Evolutionary conservation across 2,113 vertebrate genomes (phyloP).

Genomic region (Anoplopoma fimbria): DNA sequence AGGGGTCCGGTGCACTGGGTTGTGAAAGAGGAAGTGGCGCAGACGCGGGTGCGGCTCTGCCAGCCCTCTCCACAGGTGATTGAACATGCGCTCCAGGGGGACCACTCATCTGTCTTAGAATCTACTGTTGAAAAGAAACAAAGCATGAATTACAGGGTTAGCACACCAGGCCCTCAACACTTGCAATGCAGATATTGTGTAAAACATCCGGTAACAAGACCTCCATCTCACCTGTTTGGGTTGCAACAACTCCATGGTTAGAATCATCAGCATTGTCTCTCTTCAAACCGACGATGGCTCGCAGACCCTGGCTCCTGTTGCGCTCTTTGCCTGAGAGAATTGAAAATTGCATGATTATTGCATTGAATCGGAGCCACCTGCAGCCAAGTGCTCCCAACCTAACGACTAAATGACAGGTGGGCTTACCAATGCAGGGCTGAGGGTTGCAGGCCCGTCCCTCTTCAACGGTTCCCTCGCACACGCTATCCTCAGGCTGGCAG

Average conservation of each 20-base stretch:
- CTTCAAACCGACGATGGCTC: slow-evolving; percentile 92
- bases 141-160: background rate
- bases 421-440: slow-evolving; percentile 91
- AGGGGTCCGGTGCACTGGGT: slow-evolving; percentile 94
- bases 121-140: slow-evolving; percentile 78
- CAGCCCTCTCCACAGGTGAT: slow-evolving; percentile 95
- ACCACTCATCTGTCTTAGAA: slow-evolving; percentile 92
- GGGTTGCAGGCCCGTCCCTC: slow-evolving; percentile 96
- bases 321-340: slow-evolving; percentile 87
- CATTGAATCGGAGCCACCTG: slow-evolving; percentile 9
- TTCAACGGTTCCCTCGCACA: slow-evolving; percentile 94
- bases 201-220: background rate
- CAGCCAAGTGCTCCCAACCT: background rate
- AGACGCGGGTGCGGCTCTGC: slow-evolving; percentile 93
- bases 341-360: slow-evolving; percentile 26
- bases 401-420: slow-evolving; percentile 19
- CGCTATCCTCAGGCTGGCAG: slow-evolving; percentile 89
- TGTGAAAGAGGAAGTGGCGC: slow-evolving; percentile 91
- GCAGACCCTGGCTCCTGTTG: slow-evolving; percentile 92
- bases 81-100: slow-evolving; percentile 94
- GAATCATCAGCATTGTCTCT: slow-evolving; percentile 88
- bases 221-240: slow-evolving; percentile 89
- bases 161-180: background rate
- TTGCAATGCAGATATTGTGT: background rate
- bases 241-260: slow-evolving; percentile 88